These are phyloP conservation scores for Trichacis sp. DNA, from an alignment of 2,888 invertebrate species.

Conservation along the genomic window DNA sequence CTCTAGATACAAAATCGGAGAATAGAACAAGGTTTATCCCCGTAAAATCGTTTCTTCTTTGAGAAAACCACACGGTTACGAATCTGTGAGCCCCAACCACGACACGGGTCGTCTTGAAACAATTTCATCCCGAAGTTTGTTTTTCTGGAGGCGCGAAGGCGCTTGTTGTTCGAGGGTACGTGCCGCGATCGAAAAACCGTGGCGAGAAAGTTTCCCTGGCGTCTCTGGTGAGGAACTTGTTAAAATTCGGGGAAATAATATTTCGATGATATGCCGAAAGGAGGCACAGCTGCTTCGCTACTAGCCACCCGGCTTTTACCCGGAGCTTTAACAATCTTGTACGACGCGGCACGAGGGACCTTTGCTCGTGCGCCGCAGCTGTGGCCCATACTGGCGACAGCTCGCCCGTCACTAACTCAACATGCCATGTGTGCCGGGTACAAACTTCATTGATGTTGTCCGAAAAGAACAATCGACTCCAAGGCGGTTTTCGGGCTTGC, in stretches of 20 bases:
- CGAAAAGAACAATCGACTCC: conserved; percentile 34
- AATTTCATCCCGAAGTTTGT: conserved; percentile 68
- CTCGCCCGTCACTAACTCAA: conserved; percentile 67
- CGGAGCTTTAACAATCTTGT: conserved; percentile 65
- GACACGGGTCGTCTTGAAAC: conserved; percentile 39
- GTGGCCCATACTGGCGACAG: conserved; percentile 66
- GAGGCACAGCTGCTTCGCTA: conserved; percentile 66
- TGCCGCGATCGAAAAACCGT: neutral
- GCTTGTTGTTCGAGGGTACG: neutral
- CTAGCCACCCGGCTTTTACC: conserved; percentile 53
- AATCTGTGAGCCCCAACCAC: neutral
- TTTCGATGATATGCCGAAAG: conserved; percentile 64
- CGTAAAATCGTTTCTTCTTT: too few relatives aligned
- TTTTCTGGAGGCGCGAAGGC: neutral
- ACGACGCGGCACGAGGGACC: conserved; percentile 57
- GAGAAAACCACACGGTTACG: too few relatives aligned
- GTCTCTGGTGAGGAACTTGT: conserved; percentile 55
- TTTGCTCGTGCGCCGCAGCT: conserved; percentile 63
- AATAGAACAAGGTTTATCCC: too few relatives aligned
- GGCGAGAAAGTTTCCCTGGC: conserved; percentile 59
- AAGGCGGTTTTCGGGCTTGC: conserved; percentile 14
- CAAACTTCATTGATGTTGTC: conserved; percentile 68
- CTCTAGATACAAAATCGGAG: too few relatives aligned
- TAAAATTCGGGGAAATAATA: conserved; percentile 62
- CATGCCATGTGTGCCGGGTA: conserved; percentile 66